phyloP scores from a whole-genome alignment of 2,888 invertebrate genomes.

The Platycnemis pennipes region DNA sequence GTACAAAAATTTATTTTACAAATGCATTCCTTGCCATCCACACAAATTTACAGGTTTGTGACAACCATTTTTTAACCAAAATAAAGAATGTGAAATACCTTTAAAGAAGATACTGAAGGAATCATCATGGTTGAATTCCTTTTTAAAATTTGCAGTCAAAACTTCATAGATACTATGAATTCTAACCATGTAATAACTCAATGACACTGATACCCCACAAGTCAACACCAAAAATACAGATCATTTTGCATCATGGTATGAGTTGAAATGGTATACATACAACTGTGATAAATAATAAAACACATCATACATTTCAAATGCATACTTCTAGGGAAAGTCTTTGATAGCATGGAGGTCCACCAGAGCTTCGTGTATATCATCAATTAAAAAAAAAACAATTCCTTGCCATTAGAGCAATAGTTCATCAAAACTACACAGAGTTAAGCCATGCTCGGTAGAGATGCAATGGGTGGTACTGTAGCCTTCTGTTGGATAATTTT shows the following conservation, averaged over 20 bases:
- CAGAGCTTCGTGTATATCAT: neutral
- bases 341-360: conserved; percentile 43
- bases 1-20: conserved; percentile 54
- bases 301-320: neutral
- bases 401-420: neutral
- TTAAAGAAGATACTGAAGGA: conserved; percentile 31
- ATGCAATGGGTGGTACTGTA: conserved; percentile 75
- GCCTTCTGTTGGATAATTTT: conserved; percentile 95
- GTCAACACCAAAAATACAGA: neutral
- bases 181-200: conserved; percentile 33
- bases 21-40: conserved; percentile 52
- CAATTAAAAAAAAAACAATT: conserved; percentile 20
- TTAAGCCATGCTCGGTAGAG: conserved; percentile 54
- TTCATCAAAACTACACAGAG: neutral
- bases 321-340: neutral
- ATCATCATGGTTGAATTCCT: conserved; percentile 40
- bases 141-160: conserved; percentile 35
- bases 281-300: neutral
- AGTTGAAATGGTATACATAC: conserved; percentile 2
- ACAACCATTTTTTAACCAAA: conserved; percentile 19
- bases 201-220: conserved; percentile 28
- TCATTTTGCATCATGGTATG: conserved; percentile 4
- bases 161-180: conserved; percentile 66
- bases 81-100: conserved; percentile 29
- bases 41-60: neutral